Evolutionary conservation across 2,113 vertebrate species (phyloP).

Genomic region (Carlito syrichta): DNA sequence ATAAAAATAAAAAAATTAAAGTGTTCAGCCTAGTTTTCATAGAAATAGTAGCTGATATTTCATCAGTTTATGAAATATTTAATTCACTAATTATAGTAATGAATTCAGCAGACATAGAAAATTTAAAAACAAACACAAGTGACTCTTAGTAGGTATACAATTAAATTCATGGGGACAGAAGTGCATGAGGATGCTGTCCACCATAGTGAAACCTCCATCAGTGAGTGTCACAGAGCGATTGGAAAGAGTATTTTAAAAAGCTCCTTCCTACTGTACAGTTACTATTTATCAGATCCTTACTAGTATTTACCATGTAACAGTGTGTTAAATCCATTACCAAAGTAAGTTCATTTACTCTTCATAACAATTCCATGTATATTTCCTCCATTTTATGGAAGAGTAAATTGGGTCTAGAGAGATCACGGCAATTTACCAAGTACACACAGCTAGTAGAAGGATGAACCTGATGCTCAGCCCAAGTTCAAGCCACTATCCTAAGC

Average conservation of each 20-base stretch:
- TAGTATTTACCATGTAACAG: background rate
- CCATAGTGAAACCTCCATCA: background rate
- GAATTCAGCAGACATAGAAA: background rate
- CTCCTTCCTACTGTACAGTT: background rate
- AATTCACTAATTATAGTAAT: background rate
- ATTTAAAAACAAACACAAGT: background rate
- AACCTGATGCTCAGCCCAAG: background rate
- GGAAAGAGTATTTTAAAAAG: background rate
- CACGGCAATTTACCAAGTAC: background rate
- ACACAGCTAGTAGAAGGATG: background rate
- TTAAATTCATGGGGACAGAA: background rate
- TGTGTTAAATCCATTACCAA: background rate
- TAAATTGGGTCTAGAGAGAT: background rate
- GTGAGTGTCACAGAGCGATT: background rate
- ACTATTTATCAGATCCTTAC: background rate
- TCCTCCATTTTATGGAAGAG: background rate
- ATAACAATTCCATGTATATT: background rate
- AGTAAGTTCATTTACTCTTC: background rate
- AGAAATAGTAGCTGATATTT: background rate
- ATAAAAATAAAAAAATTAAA: too few species aligned
- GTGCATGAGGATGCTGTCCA: fast-evolving
- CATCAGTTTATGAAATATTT: background rate
- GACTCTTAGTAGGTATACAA: background rate
- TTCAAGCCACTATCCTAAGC: background rate
- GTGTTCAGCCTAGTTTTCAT: background rate